These are phyloP conservation scores for Charanyca ferruginea DNA, from an alignment of 2,888 invertebrate genomes.

Conservation along the genomic window DNA sequence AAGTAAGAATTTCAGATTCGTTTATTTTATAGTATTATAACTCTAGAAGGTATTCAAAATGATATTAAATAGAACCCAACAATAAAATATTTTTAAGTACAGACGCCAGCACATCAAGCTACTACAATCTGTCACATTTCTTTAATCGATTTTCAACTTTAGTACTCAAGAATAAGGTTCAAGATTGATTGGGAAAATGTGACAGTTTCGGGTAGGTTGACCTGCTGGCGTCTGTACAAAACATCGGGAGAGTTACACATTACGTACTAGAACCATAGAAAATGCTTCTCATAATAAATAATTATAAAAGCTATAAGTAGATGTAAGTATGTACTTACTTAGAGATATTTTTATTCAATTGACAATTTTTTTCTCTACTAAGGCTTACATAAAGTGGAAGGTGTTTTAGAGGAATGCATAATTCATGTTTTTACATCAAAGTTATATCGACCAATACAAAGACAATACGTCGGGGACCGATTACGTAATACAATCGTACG, in stretches of 20 bases:
- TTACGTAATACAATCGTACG: constrained; percentile 54
- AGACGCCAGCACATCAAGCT: no score
- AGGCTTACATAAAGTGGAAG: constrained; percentile 16
- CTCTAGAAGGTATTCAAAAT: no score
- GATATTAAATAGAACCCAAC: constrained; percentile 13
- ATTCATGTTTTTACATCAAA: constrained; percentile 7
- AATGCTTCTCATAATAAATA: constrained; percentile 52
- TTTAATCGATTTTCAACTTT: no score
- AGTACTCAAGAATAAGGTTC: no score
- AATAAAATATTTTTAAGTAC: constrained; percentile 18
- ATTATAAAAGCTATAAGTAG: constrained; percentile 42
- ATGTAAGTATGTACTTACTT: constrained; percentile 10
- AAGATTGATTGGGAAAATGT: no score
- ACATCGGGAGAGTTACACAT: constrained; percentile 19
- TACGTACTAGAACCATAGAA: constrained; percentile 42
- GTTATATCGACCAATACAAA: not conserved
- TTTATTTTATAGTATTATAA: constrained; percentile 15
- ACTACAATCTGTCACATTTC: no score
- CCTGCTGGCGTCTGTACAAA: no score
- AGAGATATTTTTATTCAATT: constrained; percentile 28
- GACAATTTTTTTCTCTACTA: constrained; percentile 18
- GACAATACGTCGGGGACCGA: constrained; percentile 22
- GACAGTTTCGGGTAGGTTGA: no score
- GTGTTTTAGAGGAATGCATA: constrained; percentile 31
- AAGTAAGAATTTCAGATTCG: constrained; percentile 31